Evolutionary conservation across 2,888 invertebrate genomes (phyloP).

Genomic region (Phyto melanocephala): DNA sequence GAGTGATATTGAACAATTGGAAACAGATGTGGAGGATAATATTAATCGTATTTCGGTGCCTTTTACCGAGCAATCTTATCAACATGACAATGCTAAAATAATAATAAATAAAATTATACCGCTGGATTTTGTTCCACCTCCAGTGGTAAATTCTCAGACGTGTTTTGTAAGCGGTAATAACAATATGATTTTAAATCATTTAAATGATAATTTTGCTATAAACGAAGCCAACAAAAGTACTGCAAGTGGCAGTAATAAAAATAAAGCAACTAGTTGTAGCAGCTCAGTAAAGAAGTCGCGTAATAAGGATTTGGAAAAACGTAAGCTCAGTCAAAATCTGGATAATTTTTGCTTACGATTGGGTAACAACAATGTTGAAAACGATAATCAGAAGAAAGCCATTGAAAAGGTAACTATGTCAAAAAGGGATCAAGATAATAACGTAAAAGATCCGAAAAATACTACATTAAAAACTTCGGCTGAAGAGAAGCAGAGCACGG

Average conservation of each 20-base stretch:
- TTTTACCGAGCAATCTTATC: conserved; percentile 73
- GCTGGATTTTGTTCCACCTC: conserved; percentile 40
- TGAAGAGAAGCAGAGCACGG: conserved; percentile 74
- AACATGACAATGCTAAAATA: conserved; percentile 25
- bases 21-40: conserved; percentile 77
- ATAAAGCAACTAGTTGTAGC: background rate
- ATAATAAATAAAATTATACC: background rate
- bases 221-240: conserved; percentile 37
- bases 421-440: conserved; percentile 66
- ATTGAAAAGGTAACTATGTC: conserved; percentile 69
- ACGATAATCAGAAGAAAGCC: conserved; percentile 70
- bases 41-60: conserved; percentile 72
- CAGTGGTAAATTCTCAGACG: conserved; percentile 72
- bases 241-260: background rate
- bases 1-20: conserved; percentile 77
- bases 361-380: conserved; percentile 67
- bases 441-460: conserved; percentile 46
- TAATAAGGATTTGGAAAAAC: conserved; percentile 77
- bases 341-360: conserved; percentile 73
- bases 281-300: conserved; percentile 68
- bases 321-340: conserved; percentile 79
- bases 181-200: conserved; percentile 77
- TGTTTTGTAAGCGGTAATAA: conserved; percentile 76
- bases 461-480: conserved; percentile 69
- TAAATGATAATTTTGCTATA: conserved; percentile 76